Evolutionary conservation across 92 coral and sea anemone genomes (phyloP).

Genomic region (Palythoa caribaeorum): DNA sequence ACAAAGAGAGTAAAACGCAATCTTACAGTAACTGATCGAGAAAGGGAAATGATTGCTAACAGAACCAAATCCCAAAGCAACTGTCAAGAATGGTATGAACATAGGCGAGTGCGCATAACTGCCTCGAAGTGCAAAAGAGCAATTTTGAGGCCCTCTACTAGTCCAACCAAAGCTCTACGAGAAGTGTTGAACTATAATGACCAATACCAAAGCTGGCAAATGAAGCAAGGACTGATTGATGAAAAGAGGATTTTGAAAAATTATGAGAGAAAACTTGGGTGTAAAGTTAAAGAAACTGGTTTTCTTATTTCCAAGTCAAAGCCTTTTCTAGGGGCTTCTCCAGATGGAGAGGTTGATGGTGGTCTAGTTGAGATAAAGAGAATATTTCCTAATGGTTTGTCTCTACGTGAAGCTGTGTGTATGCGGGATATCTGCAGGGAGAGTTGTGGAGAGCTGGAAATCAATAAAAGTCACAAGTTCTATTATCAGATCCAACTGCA

Average conservation of each 20-base stretch:
- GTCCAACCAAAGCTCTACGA: slow-evolving; percentile 72
- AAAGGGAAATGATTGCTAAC: slow-evolving; percentile 65
- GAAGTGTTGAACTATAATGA: slow-evolving; percentile 63
- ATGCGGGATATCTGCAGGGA: slow-evolving; percentile 56
- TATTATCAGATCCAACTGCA: slow-evolving; percentile 69
- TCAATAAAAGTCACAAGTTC: slow-evolving; percentile 65
- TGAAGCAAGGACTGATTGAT: slow-evolving; percentile 66
- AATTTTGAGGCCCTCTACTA: slow-evolving; percentile 59
- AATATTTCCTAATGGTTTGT: slow-evolving; percentile 59
- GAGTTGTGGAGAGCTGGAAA: slow-evolving; percentile 48
- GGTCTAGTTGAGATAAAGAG: slow-evolving; percentile 69
- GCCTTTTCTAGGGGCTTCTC: slow-evolving; percentile 56
- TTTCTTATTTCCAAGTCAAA: slow-evolving; percentile 59
- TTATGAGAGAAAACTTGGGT: slow-evolving; percentile 60
- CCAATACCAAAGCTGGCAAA: slow-evolving; percentile 61
- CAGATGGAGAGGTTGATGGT: slow-evolving; percentile 45
- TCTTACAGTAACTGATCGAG: slow-evolving; percentile 59
- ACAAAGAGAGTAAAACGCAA: slow-evolving; percentile 68
- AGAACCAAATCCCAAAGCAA: slow-evolving; percentile 69
- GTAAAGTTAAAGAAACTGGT: slow-evolving; percentile 66
- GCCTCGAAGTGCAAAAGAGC: slow-evolving; percentile 72
- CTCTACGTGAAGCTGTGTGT: slow-evolving; percentile 62
- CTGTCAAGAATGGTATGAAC: slow-evolving; percentile 61
- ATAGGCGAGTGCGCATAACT: slow-evolving; percentile 63
- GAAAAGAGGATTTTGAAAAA: slow-evolving; percentile 50